Conservation (phyloP, 37 sponge, comb jelly and placozoan species). For the Chondrilla cf. caribensis region DNA sequence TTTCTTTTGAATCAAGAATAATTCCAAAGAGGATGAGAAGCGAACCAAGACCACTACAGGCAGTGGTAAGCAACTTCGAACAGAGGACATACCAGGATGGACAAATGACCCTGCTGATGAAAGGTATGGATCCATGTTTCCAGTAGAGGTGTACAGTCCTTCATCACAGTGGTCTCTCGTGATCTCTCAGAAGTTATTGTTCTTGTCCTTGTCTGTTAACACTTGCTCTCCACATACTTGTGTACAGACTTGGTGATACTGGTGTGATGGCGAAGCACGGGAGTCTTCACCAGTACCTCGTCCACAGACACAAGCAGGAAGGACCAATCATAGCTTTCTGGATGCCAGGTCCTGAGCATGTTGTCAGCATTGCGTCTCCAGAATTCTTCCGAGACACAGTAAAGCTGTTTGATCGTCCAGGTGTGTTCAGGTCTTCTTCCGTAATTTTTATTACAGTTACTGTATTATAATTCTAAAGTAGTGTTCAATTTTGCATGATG, state of each 20-base stretch:
- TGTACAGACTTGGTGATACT: slow-evolving; percentile 64
- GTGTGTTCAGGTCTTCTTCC: slow-evolving; percentile 19
- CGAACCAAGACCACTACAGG: background rate
- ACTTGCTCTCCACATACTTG: too few relatives aligned
- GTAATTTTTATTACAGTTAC: background rate
- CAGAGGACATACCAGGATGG: slow-evolving; percentile 42
- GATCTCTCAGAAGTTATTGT: too few relatives aligned
- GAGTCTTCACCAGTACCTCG: slow-evolving; percentile 83
- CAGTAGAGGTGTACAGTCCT: too few relatives aligned
- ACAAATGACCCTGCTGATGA: slow-evolving; percentile 29
- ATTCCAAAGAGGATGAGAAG: background rate
- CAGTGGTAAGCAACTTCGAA: background rate
- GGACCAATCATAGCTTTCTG: slow-evolving; percentile 69
- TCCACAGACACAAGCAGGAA: slow-evolving; percentile 67
- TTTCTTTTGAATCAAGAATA: background rate
- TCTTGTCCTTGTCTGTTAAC: too few relatives aligned
- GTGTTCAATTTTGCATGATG: too few relatives aligned
- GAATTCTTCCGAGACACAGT: slow-evolving; percentile 64
- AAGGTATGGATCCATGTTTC: slow-evolving; percentile 29
- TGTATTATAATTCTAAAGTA: too few relatives aligned
- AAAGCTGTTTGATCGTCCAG: slow-evolving; percentile 69
- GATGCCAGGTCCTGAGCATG: slow-evolving; percentile 59
- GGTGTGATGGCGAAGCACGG: slow-evolving; percentile 58
- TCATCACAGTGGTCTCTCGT: too few relatives aligned
- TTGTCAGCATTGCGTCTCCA: slow-evolving; percentile 81